phyloP scores from a whole-genome alignment of 2,113 vertebrate genomes.

The Esox niger region DNA sequence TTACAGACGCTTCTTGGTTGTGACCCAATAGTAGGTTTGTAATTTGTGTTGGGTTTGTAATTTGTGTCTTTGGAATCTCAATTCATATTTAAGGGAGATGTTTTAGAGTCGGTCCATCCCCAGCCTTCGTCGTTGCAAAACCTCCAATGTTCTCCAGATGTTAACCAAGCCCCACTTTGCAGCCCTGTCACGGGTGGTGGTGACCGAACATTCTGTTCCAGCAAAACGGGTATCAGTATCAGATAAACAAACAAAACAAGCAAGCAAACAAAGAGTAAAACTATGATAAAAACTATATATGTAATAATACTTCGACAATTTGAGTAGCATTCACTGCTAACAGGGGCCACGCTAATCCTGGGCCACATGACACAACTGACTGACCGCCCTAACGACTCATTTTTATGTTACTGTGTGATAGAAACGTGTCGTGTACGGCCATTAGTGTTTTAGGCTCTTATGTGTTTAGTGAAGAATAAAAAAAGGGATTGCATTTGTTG shows the following conservation, averaged over 20 bases:
- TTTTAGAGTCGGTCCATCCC: neutral
- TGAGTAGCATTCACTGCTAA: too few relatives aligned
- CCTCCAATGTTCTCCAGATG: constrained; percentile 15
- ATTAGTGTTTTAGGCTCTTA: too few relatives aligned
- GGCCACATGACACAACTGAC: too few relatives aligned
- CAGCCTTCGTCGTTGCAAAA: constrained; percentile 3
- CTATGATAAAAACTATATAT: neutral
- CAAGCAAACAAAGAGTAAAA: neutral
- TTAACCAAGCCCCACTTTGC: constrained; percentile 1
- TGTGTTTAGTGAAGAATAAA: neutral
- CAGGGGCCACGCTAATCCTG: too few relatives aligned
- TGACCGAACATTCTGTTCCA: neutral
- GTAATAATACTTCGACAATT: too few relatives aligned
- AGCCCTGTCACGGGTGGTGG: neutral
- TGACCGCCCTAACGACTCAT: too few relatives aligned
- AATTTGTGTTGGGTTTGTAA: constrained; percentile 20
- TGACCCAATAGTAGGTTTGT: constrained; percentile 17
- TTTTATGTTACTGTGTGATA: too few relatives aligned
- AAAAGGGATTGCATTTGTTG: neutral
- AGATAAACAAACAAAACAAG: neutral
- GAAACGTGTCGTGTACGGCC: too few relatives aligned
- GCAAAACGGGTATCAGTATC: neutral
- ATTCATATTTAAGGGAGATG: constrained; percentile 2
- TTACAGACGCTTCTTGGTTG: constrained; percentile 6
- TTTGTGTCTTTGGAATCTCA: constrained; percentile 1